phyloP scores from a whole-genome alignment of 2,888 invertebrate species.

The Drosophila maculinotata region DNA sequence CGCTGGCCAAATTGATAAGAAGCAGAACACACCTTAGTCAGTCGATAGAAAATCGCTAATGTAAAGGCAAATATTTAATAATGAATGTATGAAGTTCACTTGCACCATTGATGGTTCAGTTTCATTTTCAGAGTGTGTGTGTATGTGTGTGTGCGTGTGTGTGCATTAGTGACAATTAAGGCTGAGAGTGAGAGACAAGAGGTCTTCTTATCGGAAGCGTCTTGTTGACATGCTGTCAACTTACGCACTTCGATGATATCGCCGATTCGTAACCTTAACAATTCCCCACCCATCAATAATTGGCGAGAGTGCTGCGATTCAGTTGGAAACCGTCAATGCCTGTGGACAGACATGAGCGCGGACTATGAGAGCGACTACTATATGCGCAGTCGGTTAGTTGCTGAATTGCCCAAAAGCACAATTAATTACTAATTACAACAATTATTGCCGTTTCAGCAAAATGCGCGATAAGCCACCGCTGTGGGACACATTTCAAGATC shows the following conservation, averaged over 20 bases:
- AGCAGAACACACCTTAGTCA: constrained; percentile 19
- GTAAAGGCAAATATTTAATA: constrained; percentile 8
- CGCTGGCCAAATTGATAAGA: not conserved
- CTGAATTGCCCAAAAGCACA: not conserved
- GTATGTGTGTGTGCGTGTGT: not conserved
- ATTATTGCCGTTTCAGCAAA: constrained; percentile 45
- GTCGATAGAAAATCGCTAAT: constrained; percentile 8
- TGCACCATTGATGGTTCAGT: constrained; percentile 11
- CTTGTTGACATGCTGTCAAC: constrained; percentile 70
- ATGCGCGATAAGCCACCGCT: constrained; percentile 85
- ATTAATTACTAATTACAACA: not conserved
- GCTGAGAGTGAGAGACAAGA: not conserved
- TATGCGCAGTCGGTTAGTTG: constrained; percentile 58
- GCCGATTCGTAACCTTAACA: constrained; percentile 44
- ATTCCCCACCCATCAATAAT: constrained; percentile 31
- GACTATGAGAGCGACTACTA: constrained; percentile 69
- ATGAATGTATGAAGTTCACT: constrained; percentile 7
- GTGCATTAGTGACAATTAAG: constrained; percentile 32
- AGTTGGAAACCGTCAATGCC: constrained; percentile 50
- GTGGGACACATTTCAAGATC: constrained; percentile 93
- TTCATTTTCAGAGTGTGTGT: too few relatives aligned
- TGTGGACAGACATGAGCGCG: constrained; percentile 63
- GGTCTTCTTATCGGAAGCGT: constrained; percentile 42
- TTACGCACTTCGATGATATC: constrained; percentile 59
- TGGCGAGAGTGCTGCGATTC: constrained; percentile 32